These are phyloP conservation scores for Pangasius macronema DNA, from an alignment of 2,797 vertebrate species.

Conservation along the genomic window DNA sequence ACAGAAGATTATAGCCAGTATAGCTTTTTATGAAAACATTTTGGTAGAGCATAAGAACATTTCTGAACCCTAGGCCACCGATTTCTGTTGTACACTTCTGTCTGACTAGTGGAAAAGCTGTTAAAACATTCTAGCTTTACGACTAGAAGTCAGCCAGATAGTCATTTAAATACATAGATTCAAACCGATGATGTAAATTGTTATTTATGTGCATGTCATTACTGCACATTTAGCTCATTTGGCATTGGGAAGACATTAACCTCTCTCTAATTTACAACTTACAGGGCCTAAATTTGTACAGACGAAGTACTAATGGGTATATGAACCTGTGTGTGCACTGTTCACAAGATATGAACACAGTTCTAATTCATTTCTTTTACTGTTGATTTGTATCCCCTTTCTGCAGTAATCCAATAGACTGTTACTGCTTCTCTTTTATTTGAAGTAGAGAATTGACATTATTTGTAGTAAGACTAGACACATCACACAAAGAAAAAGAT, in stretches of 20 bases:
- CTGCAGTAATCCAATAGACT: neutral
- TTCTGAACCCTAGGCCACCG: neutral
- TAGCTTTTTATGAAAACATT: neutral
- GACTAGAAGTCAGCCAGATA: neutral
- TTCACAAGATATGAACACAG: neutral
- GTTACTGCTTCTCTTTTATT: neutral
- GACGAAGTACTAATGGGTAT: neutral
- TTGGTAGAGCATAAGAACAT: neutral
- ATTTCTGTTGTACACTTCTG: neutral
- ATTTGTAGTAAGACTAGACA: neutral
- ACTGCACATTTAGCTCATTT: neutral
- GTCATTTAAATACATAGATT: neutral
- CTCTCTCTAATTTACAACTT: neutral
- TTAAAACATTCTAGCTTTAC: neutral
- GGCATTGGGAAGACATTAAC: neutral
- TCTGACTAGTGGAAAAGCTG: neutral
- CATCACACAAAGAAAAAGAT: neutral
- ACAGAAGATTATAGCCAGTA: neutral
- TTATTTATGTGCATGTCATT: neutral
- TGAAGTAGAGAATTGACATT: too few relatives aligned
- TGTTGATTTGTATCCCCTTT: neutral
- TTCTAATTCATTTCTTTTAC: neutral
- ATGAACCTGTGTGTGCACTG: neutral
- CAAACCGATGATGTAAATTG: constrained; percentile 1
- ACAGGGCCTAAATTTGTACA: neutral